Evolutionary conservation across 1,140 invertebrate species (phyloP), one percentile per base, ranked within the genome.

Genomic region (Contarinia nasturtii): DNA sequence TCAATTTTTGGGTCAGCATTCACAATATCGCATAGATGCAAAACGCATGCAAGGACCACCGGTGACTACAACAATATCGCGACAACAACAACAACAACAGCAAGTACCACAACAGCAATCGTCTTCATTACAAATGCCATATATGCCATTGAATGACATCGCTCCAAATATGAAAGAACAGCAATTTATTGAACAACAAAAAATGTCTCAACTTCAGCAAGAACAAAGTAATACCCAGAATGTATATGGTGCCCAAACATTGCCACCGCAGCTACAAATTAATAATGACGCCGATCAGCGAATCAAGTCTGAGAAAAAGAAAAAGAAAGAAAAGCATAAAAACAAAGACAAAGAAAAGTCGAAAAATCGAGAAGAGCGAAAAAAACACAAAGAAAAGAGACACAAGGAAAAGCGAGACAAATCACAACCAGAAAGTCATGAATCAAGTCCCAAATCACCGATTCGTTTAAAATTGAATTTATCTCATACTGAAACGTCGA

Each of bases 281-380:
- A 43, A 50, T 0, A 34, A 50, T 10, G 64, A 52, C 59, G 62
- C 14, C 64, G 68, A 33, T 62, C 66, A 49, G 66, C 68, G 37
- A 19, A 43, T 17, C 27, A 70, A 72, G 52, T 70, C 70, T 51
- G 75, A 79, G 55, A 75, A 74, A 56, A 78, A 79, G 53, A 75
- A 74, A 52, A 74, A 75, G 49, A 74, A 77, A 52, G 74, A 79
- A 34, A 75, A 77, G 49, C 69, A 75, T 45, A 75, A 73, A 50
- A 68, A 74, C 51, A 77, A 78, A 51, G 71, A 78, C 50, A 79
- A 79, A 55, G 73, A 76, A 34, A 78, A 76, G 50, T 72, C 75
- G 1, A 72, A 72, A 37, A 62, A 67, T 45, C 59, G 64, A 17
- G 67, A 73, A 45, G 71, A 73, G 43, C 70, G 75, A 44, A 75